Evolutionary conservation across 2,797 vertebrate genomes (phyloP).

Genomic region (Anguilla pacifica): DNA sequence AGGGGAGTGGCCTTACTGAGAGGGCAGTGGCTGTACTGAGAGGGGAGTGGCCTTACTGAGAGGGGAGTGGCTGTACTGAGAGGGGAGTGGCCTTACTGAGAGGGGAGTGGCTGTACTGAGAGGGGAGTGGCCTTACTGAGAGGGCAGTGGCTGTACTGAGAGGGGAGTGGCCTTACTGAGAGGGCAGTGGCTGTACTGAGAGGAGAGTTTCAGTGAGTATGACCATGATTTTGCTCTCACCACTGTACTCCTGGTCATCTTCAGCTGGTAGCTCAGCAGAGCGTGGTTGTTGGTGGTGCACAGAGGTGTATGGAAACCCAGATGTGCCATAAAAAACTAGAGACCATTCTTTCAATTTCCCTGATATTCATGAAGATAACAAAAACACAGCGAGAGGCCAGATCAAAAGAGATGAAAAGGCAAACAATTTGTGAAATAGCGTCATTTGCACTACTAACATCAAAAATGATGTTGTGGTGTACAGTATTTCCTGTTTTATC

Average conservation of each 20-base stretch:
- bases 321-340: slow-evolving; percentile 95
- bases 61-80: neutral
- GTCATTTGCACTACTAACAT: slow-evolving; percentile 6
- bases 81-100: neutral
- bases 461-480: neutral
- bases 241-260: slow-evolving; percentile 76
- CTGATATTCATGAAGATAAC: slow-evolving; percentile 62
- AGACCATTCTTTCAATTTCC: slow-evolving; percentile 98
- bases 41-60: neutral
- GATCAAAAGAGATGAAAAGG: slow-evolving; percentile 25
- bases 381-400: slow-evolving; percentile 18
- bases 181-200: no score
- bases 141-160: no score
- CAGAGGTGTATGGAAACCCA: slow-evolving; percentile 84
- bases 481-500: neutral
- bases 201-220: neutral
- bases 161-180: neutral
- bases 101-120: neutral
- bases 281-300: slow-evolving; percentile 81
- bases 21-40: no score
- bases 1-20: no score
- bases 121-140: no score
- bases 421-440: neutral
- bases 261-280: slow-evolving; percentile 69
- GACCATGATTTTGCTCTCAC: slow-evolving; percentile 53